phyloP scores from a whole-genome alignment of 2,113 vertebrate genomes.

The Erpornis zantholeuca region DNA sequence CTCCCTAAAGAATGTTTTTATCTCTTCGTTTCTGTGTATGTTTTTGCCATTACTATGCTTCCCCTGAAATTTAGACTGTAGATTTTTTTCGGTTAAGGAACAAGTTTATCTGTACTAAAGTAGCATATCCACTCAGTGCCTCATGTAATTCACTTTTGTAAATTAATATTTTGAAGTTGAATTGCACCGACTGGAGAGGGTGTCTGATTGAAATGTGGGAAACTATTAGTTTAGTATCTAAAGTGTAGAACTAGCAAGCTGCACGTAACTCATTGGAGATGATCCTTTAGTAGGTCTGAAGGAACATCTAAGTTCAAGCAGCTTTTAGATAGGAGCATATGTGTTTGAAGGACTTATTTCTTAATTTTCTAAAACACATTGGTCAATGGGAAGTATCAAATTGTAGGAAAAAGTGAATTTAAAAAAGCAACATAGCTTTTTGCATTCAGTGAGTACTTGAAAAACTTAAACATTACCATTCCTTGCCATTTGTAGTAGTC shows the following conservation, averaged over 20 bases:
- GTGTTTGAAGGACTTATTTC: not conserved
- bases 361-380: not conserved
- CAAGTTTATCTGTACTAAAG: not conserved
- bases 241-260: accelerated
- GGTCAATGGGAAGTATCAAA: not conserved
- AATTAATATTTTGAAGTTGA: not conserved
- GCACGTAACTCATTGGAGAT: accelerated
- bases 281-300: not conserved
- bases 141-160: not conserved
- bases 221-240: not conserved
- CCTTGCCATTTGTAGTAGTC: not conserved
- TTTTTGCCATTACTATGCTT: not conserved
- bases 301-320: not conserved
- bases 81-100: not conserved
- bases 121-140: not conserved
- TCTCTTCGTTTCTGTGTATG: not conserved
- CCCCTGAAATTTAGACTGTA: not conserved
- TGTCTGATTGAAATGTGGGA: not conserved
- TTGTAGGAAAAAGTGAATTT: not conserved
- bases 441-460: not conserved
- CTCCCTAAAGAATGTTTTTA: not conserved
- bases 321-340: not conserved
- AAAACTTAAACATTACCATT: not conserved
- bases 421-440: not conserved
- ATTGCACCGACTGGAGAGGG: not conserved